Percentiles rank a stretch among this genome's conserved stretches.
Conservation (phyloP, 2,797 vertebrate genomes). For the Pangasius djambal region DNA sequence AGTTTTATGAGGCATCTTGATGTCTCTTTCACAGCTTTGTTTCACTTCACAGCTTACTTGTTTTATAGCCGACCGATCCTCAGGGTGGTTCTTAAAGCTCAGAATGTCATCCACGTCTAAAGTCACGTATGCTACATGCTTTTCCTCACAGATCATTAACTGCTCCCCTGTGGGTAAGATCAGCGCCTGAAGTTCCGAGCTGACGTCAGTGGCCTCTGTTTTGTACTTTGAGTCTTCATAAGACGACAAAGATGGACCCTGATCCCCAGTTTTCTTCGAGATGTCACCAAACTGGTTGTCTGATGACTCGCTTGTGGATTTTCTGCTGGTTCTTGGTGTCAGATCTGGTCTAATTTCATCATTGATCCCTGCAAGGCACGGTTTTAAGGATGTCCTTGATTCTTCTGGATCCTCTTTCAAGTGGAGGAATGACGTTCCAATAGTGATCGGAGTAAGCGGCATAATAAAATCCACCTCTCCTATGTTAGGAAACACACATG, state of each 20-base stretch:
- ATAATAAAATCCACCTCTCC: conserved; percentile 66
- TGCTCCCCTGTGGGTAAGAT: conserved; percentile 56
- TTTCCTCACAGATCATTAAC: conserved; percentile 63
- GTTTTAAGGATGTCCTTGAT: conserved; percentile 27
- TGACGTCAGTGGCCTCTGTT: conserved; percentile 53
- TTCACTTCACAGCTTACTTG: conserved; percentile 14
- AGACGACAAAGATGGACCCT: conserved; percentile 20
- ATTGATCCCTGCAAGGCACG: conserved; percentile 52
- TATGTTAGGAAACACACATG: conserved; percentile 44
- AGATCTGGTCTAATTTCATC: conserved; percentile 30
- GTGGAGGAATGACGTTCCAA: conserved; percentile 53
- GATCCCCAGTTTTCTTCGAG: conserved; percentile 15
- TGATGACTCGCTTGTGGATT: neutral
- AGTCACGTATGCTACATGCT: conserved; percentile 66
- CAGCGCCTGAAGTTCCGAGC: conserved; percentile 62
- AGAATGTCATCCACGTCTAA: conserved; percentile 69
- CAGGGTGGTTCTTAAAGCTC: conserved; percentile 29
- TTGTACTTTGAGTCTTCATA: conserved; percentile 35
- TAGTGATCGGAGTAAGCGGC: conserved; percentile 66
- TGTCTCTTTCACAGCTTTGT: conserved; percentile 26
- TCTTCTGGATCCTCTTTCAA: conserved; percentile 23
- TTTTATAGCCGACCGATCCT: neutral
- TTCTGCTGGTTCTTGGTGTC: conserved; percentile 40
- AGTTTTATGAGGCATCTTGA: conserved; percentile 74
- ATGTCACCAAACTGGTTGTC: neutral